A percentile compares a stretch with the other conserved stretches of the same genome.
phyloP scores from a whole-genome alignment of 2,888 invertebrate genomes.

The Pheosia tremula region DNA sequence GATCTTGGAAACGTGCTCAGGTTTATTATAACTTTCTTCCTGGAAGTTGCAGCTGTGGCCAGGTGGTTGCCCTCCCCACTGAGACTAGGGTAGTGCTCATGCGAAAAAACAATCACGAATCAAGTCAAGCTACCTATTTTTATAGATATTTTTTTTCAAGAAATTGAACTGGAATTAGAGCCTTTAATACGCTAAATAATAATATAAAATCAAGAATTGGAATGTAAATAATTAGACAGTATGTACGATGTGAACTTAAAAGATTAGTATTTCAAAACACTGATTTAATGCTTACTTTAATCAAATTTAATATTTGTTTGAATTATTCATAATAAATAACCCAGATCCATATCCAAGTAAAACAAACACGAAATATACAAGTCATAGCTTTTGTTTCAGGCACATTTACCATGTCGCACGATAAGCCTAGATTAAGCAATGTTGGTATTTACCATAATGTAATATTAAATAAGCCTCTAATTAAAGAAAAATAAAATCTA shows the following conservation, averaged over 20 bases:
- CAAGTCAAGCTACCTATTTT: conserved; percentile 49
- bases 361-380: conserved; percentile 7
- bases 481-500: conserved; percentile 48
- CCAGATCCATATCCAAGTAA: conserved; percentile 5
- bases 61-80: conserved; percentile 40
- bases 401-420: conserved; percentile 11
- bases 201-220: background rate
- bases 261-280: background rate
- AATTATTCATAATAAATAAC: conserved; percentile 8
- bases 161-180: too few relatives aligned
- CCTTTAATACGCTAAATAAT: background rate
- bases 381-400: conserved; percentile 7
- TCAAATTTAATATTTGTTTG: background rate
- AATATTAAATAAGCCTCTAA: conserved; percentile 40
- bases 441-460: conserved; percentile 30
- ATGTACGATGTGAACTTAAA: background rate
- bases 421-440: conserved; percentile 35
- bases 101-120: conserved; percentile 83
- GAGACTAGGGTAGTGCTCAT: conserved; percentile 69
- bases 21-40: conserved; percentile 75
- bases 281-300: background rate
- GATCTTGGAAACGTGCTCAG: conserved; percentile 71
- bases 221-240: too few relatives aligned
- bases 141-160: too few relatives aligned
- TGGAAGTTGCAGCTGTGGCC: conserved; percentile 62